Evolutionary conservation across 2,797 vertebrate species (phyloP).

Genomic region (Arremon aurantiirostris): DNA sequence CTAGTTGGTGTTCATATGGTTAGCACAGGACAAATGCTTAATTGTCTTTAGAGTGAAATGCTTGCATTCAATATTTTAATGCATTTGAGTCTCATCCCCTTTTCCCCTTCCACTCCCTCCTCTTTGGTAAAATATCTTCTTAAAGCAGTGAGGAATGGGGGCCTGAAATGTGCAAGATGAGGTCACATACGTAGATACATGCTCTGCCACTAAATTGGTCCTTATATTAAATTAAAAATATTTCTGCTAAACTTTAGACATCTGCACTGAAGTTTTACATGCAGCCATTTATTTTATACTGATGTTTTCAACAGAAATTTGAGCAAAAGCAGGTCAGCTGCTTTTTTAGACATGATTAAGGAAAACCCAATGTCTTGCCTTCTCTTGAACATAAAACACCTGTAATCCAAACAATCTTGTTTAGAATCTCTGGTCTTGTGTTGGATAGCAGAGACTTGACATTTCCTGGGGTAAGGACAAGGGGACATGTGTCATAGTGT

Average conservation of each 20-base stretch:
- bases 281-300: neutral
- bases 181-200: neutral
- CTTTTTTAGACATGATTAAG: neutral
- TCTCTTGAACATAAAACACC: neutral
- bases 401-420: neutral
- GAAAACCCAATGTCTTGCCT: neutral
- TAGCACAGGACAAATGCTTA: neutral
- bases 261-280: neutral
- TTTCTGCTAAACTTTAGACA: neutral
- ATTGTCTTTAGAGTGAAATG: neutral
- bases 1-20: neutral
- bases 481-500: neutral
- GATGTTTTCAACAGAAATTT: neutral
- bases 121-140: neutral
- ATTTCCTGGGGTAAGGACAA: neutral
- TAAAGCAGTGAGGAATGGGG: neutral
- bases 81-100: neutral
- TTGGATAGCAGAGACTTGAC: neutral
- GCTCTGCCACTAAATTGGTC: neutral
- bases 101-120: fast-evolving
- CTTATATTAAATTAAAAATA: neutral
- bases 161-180: neutral
- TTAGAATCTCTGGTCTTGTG: neutral
- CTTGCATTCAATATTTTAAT: neutral
- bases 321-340: neutral